Evolutionary conservation across 92 coral and sea anemone species (phyloP).

Genomic region (Pocillopora meandrina): DNA sequence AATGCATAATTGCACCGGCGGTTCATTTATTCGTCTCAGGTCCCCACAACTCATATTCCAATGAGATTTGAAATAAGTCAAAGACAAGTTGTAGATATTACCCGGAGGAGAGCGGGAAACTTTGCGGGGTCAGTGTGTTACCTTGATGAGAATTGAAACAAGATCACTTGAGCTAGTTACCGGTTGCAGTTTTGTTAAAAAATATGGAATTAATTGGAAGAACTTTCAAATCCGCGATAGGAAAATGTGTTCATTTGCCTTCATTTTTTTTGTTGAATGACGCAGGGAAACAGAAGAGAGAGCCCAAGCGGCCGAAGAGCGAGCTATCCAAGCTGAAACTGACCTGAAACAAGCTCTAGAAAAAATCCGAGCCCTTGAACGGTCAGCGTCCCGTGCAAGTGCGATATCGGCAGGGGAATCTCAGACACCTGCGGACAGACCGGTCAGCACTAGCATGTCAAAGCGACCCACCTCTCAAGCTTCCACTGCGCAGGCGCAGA

Average conservation of each 20-base stretch:
- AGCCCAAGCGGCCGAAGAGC: conserved; percentile 89
- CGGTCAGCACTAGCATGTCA: conserved; percentile 76
- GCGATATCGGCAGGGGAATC: conserved; percentile 51
- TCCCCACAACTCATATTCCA: too few species aligned
- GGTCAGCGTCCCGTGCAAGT: conserved; percentile 93
- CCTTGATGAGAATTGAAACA: too few species aligned
- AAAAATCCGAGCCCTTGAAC: conserved; percentile 94
- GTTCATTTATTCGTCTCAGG: too few species aligned
- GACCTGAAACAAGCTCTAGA: conserved; percentile 94
- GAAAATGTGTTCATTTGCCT: not conserved
- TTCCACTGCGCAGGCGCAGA: conserved; percentile 58
- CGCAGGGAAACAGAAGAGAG: conserved; percentile 93
- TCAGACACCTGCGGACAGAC: conserved; percentile 70
- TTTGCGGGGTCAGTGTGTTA: too few species aligned
- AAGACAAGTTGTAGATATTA: too few species aligned
- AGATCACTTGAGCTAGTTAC: too few species aligned
- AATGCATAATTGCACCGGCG: too few species aligned
- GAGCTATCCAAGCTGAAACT: conserved; percentile 90
- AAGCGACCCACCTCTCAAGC: conserved; percentile 64
- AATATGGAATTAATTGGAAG: too few species aligned
- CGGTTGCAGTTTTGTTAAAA: not conserved
- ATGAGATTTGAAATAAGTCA: too few species aligned
- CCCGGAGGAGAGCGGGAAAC: too few species aligned
- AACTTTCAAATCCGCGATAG: not conserved
- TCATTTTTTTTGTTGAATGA: not conserved